Evolutionary conservation across 2,888 invertebrate species (phyloP), one percentile per base, ranked within the genome.

Genomic region (Zhuqinia jingwanae): DNA sequence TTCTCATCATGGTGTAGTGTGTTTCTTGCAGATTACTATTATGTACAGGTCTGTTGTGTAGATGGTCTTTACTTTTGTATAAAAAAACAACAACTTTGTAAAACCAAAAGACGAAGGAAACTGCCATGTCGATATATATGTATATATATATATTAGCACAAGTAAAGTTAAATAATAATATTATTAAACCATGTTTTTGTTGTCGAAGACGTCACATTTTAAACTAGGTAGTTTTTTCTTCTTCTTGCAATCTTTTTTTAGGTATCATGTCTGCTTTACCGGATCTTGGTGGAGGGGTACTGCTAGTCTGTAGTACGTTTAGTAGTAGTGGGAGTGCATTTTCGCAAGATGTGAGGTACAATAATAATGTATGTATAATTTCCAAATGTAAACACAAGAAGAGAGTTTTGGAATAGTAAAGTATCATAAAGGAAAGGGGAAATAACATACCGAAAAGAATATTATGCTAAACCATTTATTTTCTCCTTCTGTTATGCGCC

Each of bases 391-490:
- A 80, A 68, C 65, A 65, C 27, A 60, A 56, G 65, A 50, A 45
- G 25, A 60, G 79, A 36, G 17, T 65, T 22, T 20, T 45, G 60
- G 11, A 42, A n/a, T n/a, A n/a, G 36, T 56, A 58, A 56, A 30
- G 76, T 15, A 76, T 20, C 22, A 45, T 56, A 63, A 78, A 78
- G 78, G 78, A 63, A 63, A 56, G 47, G n/a, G 60, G 47, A 47
- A 78, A 63, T 78, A 78, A 63, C 63, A 63, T 27, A 22, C 13
- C 22, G 45, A 80, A 30, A 58, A 80, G 68, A 80, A 80, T 80
- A 70, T 85, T 79, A 60, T 85, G 45, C 78, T 79, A 70, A 25
- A 45, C 56, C 77, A 85, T 79, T 78, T 78, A 79, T 63, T 58
- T 75, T 70, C 81, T 68, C 68, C 30, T 77, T 78, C 63, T 27